Conservation (phyloP, 37 sponge, comb jelly and placozoan species). For the Agelas oroides region DNA sequence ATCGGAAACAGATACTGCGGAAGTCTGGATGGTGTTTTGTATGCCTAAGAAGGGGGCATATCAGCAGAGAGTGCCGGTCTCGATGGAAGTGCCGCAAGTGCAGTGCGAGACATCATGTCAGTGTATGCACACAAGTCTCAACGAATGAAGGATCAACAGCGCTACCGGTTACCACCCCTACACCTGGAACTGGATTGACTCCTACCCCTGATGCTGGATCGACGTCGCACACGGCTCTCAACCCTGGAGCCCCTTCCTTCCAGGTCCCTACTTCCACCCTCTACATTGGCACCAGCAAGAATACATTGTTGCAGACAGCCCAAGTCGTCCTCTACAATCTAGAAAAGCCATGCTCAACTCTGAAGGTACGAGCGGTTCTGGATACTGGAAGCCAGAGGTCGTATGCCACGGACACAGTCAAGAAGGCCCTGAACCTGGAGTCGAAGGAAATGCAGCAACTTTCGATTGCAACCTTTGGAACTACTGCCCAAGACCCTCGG, state of each 20-base stretch:
- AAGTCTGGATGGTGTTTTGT: conserved; percentile 16
- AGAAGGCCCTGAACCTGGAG: neutral
- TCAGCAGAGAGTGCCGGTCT: conserved; percentile 31
- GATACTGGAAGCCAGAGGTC: conserved; percentile 58
- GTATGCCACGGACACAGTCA: conserved; percentile 9
- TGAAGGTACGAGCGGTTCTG: conserved; percentile 21
- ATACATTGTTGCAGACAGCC: conserved; percentile 41
- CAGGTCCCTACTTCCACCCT: neutral
- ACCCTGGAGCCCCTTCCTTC: conserved; percentile 6
- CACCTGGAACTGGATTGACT: neutral
- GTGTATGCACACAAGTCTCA: conserved; percentile 15
- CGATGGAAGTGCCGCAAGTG: neutral
- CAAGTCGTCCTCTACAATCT: conserved; percentile 8
- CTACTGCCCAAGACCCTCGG: neutral
- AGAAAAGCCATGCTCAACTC: neutral
- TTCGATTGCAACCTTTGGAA: conserved; percentile 21
- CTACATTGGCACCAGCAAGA: neutral
- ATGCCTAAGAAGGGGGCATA: conserved; percentile 47
- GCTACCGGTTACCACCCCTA: neutral
- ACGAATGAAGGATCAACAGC: neutral
- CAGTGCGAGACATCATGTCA: conserved; percentile 24
- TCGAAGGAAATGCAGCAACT: neutral
- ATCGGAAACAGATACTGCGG: neutral
- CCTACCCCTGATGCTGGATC: neutral
- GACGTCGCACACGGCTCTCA: neutral